Evolutionary conservation across 2,113 vertebrate genomes (phyloP).

Genomic region (Coreoperca whiteheadi): DNA sequence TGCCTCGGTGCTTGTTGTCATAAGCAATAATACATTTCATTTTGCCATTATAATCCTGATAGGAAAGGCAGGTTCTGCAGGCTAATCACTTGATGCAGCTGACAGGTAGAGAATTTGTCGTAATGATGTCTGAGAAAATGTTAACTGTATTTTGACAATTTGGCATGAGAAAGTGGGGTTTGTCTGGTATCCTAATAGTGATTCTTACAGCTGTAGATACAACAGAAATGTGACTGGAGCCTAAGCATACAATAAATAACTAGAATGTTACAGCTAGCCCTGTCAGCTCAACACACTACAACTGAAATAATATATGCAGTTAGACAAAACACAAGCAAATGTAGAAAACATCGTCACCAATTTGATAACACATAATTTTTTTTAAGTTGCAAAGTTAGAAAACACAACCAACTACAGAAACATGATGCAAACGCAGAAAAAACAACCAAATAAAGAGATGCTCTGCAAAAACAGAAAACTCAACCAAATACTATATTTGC

Average conservation of each 20-base stretch:
- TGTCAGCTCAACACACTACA: not conserved
- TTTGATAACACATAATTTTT: not conserved
- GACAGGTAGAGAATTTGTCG: conserved; percentile 46
- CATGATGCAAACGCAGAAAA: too few relatives aligned
- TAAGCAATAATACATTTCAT: conserved; percentile 55
- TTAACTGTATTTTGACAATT: conserved; percentile 39
- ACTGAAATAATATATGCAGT: not conserved
- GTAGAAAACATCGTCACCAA: not conserved
- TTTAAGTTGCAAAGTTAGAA: too few relatives aligned
- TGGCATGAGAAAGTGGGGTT: not conserved
- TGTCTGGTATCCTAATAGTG: not conserved
- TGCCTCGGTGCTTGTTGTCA: conserved; percentile 27
- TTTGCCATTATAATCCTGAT: conserved; percentile 69
- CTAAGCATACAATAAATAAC: not conserved
- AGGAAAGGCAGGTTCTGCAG: conserved; percentile 45
- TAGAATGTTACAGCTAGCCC: not conserved
- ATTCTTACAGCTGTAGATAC: conserved; percentile 10
- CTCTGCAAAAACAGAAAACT: too few relatives aligned
- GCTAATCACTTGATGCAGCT: conserved; percentile 59
- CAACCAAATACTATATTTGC: not conserved
- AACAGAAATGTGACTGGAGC: not conserved
- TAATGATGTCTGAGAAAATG: conserved; percentile 24
- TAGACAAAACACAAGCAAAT: not conserved
- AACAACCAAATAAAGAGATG: too few relatives aligned
- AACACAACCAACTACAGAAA: too few relatives aligned